A percentile compares a stretch with the other conserved stretches of the same genome.
phyloP scores from a whole-genome alignment of 35 echinoderm and acorn worm species.

The Lytechinus pictus region DNA sequence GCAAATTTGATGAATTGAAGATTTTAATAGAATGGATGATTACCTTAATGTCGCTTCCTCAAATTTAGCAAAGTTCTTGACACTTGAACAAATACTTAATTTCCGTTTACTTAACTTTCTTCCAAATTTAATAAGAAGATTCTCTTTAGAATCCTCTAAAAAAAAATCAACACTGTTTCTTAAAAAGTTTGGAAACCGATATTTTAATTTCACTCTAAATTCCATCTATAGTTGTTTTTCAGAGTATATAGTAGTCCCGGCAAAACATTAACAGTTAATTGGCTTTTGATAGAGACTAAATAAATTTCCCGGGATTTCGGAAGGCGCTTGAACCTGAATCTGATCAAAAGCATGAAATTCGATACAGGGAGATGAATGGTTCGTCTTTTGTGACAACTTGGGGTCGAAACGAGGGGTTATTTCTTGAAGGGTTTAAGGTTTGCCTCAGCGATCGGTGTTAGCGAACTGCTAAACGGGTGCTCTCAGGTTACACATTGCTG shows the following conservation, averaged over 20 bases:
- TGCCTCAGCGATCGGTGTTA: background rate
- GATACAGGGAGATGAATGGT: background rate
- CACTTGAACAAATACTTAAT: too few species aligned
- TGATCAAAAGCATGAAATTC: background rate
- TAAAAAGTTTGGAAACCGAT: too few species aligned
- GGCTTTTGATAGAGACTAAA: background rate
- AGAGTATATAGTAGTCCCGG: background rate
- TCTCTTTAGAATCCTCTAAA: too few species aligned
- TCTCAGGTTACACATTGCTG: background rate
- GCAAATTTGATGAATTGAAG: too few species aligned
- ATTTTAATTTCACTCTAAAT: too few species aligned
- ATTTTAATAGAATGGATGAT: too few species aligned
- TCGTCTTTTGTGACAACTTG: constrained; percentile 10
- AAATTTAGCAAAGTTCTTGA: too few species aligned
- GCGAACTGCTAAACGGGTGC: background rate
- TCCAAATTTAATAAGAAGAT: too few species aligned
- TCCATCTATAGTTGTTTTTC: too few species aligned
- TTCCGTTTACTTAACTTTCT: too few species aligned
- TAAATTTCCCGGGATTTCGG: background rate
- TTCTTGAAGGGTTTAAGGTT: constrained; percentile 11
- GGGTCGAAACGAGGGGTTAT: background rate
- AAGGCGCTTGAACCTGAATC: background rate
- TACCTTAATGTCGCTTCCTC: too few species aligned
- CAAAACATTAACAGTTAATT: constrained; percentile 15
- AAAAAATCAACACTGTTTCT: too few species aligned